These are phyloP conservation scores for Urocyon cinereoargenteus DNA, from an alignment of 2,797 vertebrate genomes.

Conservation along the genomic window DNA sequence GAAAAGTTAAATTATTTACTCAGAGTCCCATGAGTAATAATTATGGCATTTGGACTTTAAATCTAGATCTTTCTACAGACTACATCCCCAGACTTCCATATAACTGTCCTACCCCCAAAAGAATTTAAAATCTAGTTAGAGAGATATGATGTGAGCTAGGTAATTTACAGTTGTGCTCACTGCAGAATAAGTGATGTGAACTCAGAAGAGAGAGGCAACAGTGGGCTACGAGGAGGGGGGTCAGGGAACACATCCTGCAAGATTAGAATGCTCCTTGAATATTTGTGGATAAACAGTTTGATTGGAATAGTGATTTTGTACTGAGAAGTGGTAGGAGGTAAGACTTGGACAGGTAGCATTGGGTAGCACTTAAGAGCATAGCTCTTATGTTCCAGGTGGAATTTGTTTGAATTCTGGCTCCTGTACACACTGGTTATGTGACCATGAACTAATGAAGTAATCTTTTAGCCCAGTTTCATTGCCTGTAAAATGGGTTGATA, in stretches of 20 bases:
- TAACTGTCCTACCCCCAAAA: not conserved
- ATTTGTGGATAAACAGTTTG: not conserved
- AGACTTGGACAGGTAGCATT: not conserved
- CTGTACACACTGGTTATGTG: not conserved
- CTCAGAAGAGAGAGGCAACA: not conserved
- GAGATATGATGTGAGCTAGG: not conserved
- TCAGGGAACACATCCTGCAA: not conserved
- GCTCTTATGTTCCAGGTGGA: not conserved
- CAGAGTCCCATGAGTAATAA: not conserved
- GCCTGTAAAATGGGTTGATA: not conserved
- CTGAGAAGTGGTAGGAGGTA: not conserved
- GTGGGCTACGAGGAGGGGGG: not conserved
- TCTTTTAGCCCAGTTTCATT: not conserved
- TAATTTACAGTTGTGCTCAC: not conserved
- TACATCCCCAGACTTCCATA: not conserved
- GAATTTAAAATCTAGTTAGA: not conserved
- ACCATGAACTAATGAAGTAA: not conserved
- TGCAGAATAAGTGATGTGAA: not conserved
- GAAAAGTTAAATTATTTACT: slow-evolving; percentile 23
- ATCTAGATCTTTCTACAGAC: not conserved
- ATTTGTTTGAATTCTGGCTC: not conserved
- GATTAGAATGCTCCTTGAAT: not conserved
- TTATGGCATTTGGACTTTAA: not conserved
- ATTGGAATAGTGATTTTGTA: not conserved
- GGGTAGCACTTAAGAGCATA: not conserved